These are phyloP conservation scores for Caerostris darwini DNA, from an alignment of 1,140 invertebrate species.

Conservation along the genomic window DNA sequence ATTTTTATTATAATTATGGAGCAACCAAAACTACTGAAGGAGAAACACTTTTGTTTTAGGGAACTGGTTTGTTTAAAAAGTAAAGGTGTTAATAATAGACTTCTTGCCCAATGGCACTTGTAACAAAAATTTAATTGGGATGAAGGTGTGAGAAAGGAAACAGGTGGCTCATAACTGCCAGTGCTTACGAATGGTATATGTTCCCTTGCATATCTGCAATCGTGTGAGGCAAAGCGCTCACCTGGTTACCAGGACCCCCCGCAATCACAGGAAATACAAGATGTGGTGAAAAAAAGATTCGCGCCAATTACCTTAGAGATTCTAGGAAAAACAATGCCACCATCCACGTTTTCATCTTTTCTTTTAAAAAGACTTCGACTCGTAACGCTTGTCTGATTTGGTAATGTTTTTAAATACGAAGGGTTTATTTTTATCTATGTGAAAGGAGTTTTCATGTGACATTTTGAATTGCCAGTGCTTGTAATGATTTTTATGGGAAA, in stretches of 20 bases:
- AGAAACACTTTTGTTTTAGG: too few species aligned
- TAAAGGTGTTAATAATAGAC: too few species aligned
- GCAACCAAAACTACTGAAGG: too few species aligned
- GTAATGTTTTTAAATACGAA: not conserved
- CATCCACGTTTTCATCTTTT: not conserved
- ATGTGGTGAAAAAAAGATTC: not conserved
- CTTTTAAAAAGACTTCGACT: not conserved
- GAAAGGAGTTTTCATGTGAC: too few species aligned
- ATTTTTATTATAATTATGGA: too few species aligned
- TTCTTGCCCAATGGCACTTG: too few species aligned
- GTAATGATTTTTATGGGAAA: too few species aligned
- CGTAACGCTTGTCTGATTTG: not conserved
- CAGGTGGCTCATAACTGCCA: not conserved
- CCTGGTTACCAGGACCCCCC: slow-evolving; percentile 45
- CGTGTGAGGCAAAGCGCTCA: slow-evolving; percentile 43
- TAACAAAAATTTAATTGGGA: not conserved
- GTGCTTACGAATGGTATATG: not conserved
- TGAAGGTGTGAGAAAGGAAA: not conserved
- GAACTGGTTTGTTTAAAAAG: too few species aligned
- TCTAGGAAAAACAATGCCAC: not conserved
- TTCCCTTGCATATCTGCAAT: not conserved
- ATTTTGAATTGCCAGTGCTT: too few species aligned
- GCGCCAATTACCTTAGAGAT: not conserved
- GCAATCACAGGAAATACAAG: slow-evolving; percentile 20
- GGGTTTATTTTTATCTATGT: not conserved